Base-by-base conservation (phyloP, 2,888 invertebrate genomes). In the Cremastinae sp. region DNA sequence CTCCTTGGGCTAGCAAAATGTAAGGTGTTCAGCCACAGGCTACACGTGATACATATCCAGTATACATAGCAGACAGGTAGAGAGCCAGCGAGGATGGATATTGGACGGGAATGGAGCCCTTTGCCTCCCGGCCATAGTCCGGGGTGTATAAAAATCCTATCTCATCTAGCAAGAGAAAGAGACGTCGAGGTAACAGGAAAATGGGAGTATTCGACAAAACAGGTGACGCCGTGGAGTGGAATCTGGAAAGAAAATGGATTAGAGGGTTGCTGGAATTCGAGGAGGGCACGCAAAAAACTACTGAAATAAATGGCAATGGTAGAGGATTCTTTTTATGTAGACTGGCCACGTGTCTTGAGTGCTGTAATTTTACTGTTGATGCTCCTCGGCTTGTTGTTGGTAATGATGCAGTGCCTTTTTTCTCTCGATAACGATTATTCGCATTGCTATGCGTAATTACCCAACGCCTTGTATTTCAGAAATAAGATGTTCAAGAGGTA, bases 121-220 rank as follows among this genome's bases (percentile, higher is more conserved):
- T 61, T 55, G 80, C 78, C 81, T 77, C 61, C 58, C 56, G 80
- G 80, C 75, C 64, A 64, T 45, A 58, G 62, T 81, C 75, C 70
- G 66, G 80, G 72, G 82, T 83, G 80, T 76, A 83, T 83, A 84
- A 85, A 85, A 85, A 83, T 83, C 82, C 83, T 83, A 85, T 85
- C 81, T 83, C 78, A 79, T 79, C 78, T 78, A 76, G 51, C 37
- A 43, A 73, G 51, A n/a, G 58, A 22, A 64, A 64, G 58, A 45
- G 39, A 58, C 56, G 51, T 56, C 53, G 41, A 37, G 14, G 35
- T 10, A 62, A 28, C 55, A 53, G 61, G 41, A 61, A 22, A 59
- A 58, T 68, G 45, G 62, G 35, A 72, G 56, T 56, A 18, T 61
- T 49, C 41, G 74, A 43, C 41, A 43, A 58, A 58, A 62, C 58